Evolutionary conservation across 2,113 vertebrate genomes (phyloP), one percentile per base, ranked within the genome.

Genomic region (Axis porcinus): DNA sequence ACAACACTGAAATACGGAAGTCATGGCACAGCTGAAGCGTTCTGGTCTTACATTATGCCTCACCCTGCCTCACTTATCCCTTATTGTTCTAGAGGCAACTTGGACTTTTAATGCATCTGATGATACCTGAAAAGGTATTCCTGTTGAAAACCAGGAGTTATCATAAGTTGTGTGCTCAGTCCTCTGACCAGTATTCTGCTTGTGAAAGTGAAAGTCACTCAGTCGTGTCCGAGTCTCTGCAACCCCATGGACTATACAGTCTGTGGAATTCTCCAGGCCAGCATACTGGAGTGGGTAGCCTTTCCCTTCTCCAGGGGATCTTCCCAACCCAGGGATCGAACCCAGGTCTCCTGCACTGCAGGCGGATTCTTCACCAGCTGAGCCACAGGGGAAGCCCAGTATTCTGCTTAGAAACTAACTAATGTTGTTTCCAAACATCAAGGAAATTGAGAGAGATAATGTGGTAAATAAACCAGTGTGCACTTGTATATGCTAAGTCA

Each of bases 401-500:
- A 76, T 52, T 81, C 30, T 81, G 36, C 15, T 43, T 45, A 27
- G 76, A 85, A 83, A 74, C 50, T 55, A 62, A 33, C 17, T 17
- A 30, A 81, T n/a, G n/a, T n/a, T n/a, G n/a, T n/a, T n/a, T n/a
- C n/a, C n/a, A 47, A 81, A 47, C 43, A 47, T 43, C 81, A 60
- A 86, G 74, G 70, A 83, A 60, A 54, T 5, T 0, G 0, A 96
- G 27, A 83, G 50, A 47, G 55, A 33, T 0, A 52, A 4, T 14
- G 14, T 4, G 52, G 47, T 45, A 54, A 52, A 47, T 15, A 36
- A 52, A 60, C 2, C 45, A 62, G 1, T n/a, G 36, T 27, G 70
- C 12, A 27, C 3, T 0, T 1, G 0, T 27, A 30, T 27, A 43
- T 27, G 70, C 2, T 27, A 13, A 76, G 12, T 43, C 0, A 0